Percentiles rank a stretch among this genome's conserved stretches.
These are phyloP conservation scores for Chelidonichthys spinosus DNA, from an alignment of 2,797 vertebrate species.

Conservation along the genomic window DNA sequence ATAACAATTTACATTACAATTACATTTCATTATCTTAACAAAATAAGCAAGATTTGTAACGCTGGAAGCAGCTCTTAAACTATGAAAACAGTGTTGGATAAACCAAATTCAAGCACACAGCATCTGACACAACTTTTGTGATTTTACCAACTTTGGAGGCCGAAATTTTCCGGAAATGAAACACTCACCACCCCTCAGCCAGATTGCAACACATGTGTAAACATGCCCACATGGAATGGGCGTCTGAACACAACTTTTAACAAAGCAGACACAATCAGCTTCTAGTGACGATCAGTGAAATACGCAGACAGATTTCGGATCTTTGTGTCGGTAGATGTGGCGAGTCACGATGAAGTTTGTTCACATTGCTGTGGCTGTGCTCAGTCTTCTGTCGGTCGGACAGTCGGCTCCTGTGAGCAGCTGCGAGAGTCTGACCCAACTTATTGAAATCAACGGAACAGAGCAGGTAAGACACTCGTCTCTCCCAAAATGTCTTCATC, in stretches of 20 bases:
- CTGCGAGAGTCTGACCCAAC: conserved; percentile 49
- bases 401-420: conserved; percentile 50
- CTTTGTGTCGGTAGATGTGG: background rate
- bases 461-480: conserved; percentile 45
- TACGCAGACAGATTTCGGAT: background rate
- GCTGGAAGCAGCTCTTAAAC: background rate
- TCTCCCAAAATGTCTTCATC: background rate
- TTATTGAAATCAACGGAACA: conserved; percentile 18
- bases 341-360: conserved; percentile 29
- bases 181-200: background rate
- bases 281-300: background rate
- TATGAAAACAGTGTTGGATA: background rate
- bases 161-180: no score
- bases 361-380: conserved; percentile 20
- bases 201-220: conserved; percentile 13
- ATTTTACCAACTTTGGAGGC: background rate
- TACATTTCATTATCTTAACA: no score
- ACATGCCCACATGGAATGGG: conserved; percentile 1
- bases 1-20: no score
- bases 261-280: background rate
- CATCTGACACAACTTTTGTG: background rate
- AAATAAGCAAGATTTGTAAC: background rate
- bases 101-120: background rate
- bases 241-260: background rate
- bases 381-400: conserved; percentile 53